These are phyloP conservation scores for Colius striatus DNA, from an alignment of 2,113 vertebrate species.

Conservation along the genomic window DNA sequence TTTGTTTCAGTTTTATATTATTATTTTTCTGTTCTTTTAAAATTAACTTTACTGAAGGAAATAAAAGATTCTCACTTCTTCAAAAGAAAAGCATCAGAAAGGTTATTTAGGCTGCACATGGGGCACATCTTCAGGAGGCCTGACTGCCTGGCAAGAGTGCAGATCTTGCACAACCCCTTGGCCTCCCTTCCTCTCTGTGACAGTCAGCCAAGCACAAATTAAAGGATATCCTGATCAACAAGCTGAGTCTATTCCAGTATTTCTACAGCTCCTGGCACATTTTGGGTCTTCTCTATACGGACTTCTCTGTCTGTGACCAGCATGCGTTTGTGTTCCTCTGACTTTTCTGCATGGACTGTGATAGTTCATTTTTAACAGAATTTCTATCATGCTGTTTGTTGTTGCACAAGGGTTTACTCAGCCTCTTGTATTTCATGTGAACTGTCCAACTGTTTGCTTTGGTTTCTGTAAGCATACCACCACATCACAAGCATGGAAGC, in stretches of 20 bases:
- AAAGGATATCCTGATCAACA: background rate
- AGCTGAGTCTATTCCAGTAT: background rate
- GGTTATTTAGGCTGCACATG: background rate
- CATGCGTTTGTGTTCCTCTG: background rate
- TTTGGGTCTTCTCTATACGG: background rate
- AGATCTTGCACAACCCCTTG: background rate
- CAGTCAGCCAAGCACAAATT: background rate
- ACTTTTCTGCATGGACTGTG: background rate
- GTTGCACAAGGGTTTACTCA: background rate
- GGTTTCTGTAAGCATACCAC: background rate
- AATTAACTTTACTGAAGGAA: slow-evolving; percentile 12
- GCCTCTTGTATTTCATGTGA: background rate
- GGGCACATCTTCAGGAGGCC: background rate
- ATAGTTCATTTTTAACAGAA: background rate
- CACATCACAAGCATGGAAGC: background rate
- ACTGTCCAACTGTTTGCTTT: background rate
- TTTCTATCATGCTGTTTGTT: background rate
- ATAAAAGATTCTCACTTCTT: background rate
- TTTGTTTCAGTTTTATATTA: background rate
- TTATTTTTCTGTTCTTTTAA: slow-evolving; percentile 5
- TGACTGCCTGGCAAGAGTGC: background rate
- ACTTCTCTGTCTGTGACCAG: background rate
- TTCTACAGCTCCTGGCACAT: background rate
- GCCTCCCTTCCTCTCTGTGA: background rate
- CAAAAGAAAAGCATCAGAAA: background rate